These are phyloP conservation scores for Philopotamus ludificatus DNA, from an alignment of 1,140 invertebrate species.

Conservation along the genomic window DNA sequence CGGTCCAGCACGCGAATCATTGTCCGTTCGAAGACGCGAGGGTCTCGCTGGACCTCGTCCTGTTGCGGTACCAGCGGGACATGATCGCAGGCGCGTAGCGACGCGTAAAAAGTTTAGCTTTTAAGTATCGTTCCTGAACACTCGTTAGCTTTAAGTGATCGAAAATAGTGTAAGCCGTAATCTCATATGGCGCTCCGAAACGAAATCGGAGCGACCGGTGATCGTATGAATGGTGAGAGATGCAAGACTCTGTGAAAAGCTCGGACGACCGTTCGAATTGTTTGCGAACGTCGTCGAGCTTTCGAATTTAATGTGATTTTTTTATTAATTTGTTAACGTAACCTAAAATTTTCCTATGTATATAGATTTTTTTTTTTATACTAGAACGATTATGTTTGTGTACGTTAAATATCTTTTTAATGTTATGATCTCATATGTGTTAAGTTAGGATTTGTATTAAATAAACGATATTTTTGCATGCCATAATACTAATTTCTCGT, in stretches of 20 bases:
- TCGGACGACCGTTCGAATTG: not conserved
- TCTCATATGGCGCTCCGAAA: slow-evolving; percentile 26
- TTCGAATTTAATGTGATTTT: slow-evolving; percentile 25
- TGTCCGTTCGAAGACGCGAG: slow-evolving; percentile 87
- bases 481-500: no score
- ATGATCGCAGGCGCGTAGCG: slow-evolving; percentile 42
- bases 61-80: slow-evolving; percentile 68
- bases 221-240: slow-evolving; percentile 8
- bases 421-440: no score
- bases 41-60: slow-evolving; percentile 79
- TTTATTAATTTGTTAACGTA: no score
- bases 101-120: slow-evolving; percentile 35
- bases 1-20: slow-evolving; percentile 81
- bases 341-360: no score
- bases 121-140: slow-evolving; percentile 28
- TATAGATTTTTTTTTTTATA: no score
- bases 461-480: no score
- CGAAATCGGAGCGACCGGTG: not conserved
- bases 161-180: slow-evolving; percentile 25
- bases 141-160: not conserved
- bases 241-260: slow-evolving; percentile 2
- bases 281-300: not conserved
- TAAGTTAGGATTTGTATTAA: no score
- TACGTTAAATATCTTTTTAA: no score
- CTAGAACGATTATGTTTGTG: no score